Evolutionary conservation across 2,888 invertebrate species (phyloP).

Genomic region (Trachelus iudaicus): DNA sequence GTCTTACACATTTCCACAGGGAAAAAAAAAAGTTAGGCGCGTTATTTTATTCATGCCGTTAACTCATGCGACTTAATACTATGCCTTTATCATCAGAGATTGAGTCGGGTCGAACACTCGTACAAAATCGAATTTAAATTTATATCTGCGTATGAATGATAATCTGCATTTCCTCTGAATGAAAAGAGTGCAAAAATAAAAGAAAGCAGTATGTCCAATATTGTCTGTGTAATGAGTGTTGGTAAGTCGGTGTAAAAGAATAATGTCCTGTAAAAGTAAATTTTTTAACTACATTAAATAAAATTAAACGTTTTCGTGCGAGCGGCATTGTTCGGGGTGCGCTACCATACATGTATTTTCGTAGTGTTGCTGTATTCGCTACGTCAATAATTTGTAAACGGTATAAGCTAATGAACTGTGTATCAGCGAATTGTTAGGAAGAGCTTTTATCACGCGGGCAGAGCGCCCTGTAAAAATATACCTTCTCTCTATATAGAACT

Average conservation of each 20-base stretch:
- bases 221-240: background rate
- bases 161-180: background rate
- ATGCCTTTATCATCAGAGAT: background rate
- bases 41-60: background rate
- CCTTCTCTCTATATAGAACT: constrained; percentile 53
- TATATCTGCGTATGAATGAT: background rate
- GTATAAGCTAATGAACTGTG: constrained; percentile 52
- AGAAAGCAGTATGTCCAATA: background rate
- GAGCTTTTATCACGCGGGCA: constrained; percentile 63
- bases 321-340: constrained; percentile 38
- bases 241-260: background rate
- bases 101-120: background rate
- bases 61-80: background rate
- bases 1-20: background rate
- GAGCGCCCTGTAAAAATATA: constrained; percentile 64
- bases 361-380: constrained; percentile 18
- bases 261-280: background rate
- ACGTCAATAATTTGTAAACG: constrained; percentile 16
- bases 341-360: constrained; percentile 33
- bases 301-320: constrained; percentile 8
- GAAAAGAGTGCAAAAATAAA: background rate
- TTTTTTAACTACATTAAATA: background rate
- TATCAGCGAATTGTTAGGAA: constrained; percentile 60
- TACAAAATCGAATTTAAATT: background rate
- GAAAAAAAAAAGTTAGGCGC: background rate